Percentiles rank a stretch among this genome's conserved stretches.
phyloP scores from a whole-genome alignment of 2,797 vertebrate species.

The Sebastes taczanowskii region DNA sequence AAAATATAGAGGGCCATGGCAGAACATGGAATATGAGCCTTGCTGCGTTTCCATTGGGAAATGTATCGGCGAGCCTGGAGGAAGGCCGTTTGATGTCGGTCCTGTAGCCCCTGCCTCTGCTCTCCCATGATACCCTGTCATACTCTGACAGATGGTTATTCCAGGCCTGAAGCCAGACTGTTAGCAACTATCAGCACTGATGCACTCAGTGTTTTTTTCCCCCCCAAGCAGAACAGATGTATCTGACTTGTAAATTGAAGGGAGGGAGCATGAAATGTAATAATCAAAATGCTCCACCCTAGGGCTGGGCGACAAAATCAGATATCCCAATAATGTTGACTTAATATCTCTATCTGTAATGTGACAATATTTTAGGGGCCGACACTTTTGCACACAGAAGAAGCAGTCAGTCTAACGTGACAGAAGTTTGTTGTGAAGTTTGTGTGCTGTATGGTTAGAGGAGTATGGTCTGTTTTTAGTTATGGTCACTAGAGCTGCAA shows the following conservation, averaged over 20 bases:
- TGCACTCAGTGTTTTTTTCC: not conserved
- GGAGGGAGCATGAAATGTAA: not conserved
- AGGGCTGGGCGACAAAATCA: not conserved
- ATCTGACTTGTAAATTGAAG: not conserved
- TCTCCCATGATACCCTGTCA: slow-evolving; percentile 14
- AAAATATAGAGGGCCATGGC: slow-evolving; percentile 8
- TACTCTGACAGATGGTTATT: slow-evolving; percentile 29
- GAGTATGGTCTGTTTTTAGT: not conserved
- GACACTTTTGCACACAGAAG: not conserved
- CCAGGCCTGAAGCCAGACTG: slow-evolving; percentile 37
- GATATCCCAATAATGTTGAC: not conserved
- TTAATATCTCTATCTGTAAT: not conserved
- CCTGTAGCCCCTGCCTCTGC: not conserved
- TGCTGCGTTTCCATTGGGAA: slow-evolving; percentile 42
- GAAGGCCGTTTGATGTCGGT: slow-evolving; percentile 41
- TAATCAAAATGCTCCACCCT: not conserved
- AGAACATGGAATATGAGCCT: slow-evolving; percentile 47
- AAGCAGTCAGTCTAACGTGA: too few relatives aligned
- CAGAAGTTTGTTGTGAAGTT: too few relatives aligned
- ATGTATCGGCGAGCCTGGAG: slow-evolving; percentile 15
- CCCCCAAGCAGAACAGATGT: not conserved
- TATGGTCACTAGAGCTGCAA: not conserved
- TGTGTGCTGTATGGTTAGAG: not conserved
- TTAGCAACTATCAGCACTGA: slow-evolving; percentile 2
- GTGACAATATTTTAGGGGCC: not conserved